A percentile compares a stretch with the other conserved stretches of the same genome.
phyloP scores from a whole-genome alignment of 2,113 vertebrate species.

The Oryzias celebensis region DNA sequence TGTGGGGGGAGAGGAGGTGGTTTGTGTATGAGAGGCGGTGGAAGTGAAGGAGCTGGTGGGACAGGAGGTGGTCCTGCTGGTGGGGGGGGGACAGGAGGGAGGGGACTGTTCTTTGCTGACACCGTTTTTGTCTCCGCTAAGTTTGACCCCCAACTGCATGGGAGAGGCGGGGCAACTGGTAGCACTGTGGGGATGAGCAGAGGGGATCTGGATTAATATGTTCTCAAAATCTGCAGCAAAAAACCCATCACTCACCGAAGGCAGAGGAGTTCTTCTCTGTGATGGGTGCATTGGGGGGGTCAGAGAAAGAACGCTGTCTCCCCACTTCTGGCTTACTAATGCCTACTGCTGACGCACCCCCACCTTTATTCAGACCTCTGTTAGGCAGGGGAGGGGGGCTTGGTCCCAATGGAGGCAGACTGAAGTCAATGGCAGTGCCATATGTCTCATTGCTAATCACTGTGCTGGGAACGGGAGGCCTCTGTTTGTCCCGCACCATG shows the following conservation, averaged over 20 bases:
- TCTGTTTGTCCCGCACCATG: slow-evolving; percentile 85
- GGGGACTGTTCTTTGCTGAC: slow-evolving; percentile 37
- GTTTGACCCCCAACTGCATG: slow-evolving; percentile 39
- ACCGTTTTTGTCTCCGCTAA: slow-evolving; percentile 28
- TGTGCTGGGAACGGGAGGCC: slow-evolving; percentile 81
- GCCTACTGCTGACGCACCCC: slow-evolving; percentile 3
- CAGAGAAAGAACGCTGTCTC: slow-evolving; percentile 92
- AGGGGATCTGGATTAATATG: background rate
- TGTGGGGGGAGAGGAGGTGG: slow-evolving; percentile 42
- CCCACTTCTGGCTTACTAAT: slow-evolving; percentile 62
- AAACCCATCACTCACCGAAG: slow-evolving; percentile 60
- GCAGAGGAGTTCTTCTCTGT: slow-evolving; percentile 67
- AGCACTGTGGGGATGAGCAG: slow-evolving; percentile 52
- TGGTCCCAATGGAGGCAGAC: slow-evolving; percentile 74
- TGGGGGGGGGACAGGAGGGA: slow-evolving; percentile 56
- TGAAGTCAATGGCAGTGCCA: slow-evolving; percentile 84
- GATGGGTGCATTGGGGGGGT: slow-evolving; percentile 85
- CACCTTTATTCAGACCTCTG: slow-evolving; percentile 79
- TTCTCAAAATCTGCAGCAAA: background rate
- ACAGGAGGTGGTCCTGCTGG: slow-evolving; percentile 20
- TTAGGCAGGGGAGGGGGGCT: slow-evolving; percentile 82
- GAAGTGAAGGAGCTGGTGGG: slow-evolving; percentile 2
- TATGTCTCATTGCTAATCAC: slow-evolving; percentile 92
- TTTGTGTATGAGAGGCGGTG: slow-evolving; percentile 26
- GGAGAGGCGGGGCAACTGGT: slow-evolving; percentile 45